Base-by-base conservation (phyloP, 2,888 invertebrate species). In the Yponomeuta malinellus region DNA sequence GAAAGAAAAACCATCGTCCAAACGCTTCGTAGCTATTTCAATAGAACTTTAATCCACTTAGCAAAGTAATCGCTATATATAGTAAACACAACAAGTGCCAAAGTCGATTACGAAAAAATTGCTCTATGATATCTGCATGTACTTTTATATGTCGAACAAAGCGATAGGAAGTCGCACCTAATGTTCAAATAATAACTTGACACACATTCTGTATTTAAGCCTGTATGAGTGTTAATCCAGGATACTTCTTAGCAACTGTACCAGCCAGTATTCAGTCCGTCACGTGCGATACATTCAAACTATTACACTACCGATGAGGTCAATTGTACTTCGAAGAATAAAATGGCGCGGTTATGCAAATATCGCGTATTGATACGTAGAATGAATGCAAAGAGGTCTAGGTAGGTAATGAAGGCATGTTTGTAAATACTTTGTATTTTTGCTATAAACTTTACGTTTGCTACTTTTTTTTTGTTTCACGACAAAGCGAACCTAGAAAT, bases 211-310 rank as follows among this genome's bases (percentile, higher is more conserved):
- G 3, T 15, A 12, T 59, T 59, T 59, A 43, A 43, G 8, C 9
- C 43, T 43, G 8, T 43, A 43, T 6, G 43, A 43, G 43, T 8
- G 9, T 43, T 43, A 43, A 43, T 5, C 43, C 43, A 43, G 8
- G 43, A 8, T 43, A 43, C 43, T 43, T 43, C 9, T 43, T 43
- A 43, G 43, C 43, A 15, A 6, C 52, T 59, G 15, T 59, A 73
- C 52, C 10, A 10, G 23, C 10, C 4, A 63, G 37, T 63, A 70
- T 70, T 70, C 63, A 70, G 33, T 8, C 70, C 37, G 70, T 70
- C 70, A 70, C 70, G 70, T 37, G 70, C 63, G 70, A 33, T 37
- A 70, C 33, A 70, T 43, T 69, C 63, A 48, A 70, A 37, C 48
- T 48, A 15, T 0, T 23, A n/a, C 37, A n/a, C 33, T 59, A 5